Evolutionary conservation across 2,888 invertebrate species (phyloP), one percentile per base, ranked within the genome.

Genomic region (Andrena minutula): DNA sequence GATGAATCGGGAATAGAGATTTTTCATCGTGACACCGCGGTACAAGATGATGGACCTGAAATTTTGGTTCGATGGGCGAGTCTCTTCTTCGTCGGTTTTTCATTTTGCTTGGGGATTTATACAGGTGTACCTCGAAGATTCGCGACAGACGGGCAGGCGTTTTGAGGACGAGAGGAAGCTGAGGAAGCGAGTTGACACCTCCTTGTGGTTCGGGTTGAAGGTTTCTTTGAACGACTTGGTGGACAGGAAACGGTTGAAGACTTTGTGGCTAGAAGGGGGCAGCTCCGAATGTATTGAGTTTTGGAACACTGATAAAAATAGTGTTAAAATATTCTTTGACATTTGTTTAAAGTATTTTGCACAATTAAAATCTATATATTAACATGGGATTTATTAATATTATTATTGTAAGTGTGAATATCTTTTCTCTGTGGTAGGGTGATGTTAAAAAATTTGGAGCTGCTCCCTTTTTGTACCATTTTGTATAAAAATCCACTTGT

Each of bases 1-100:
- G 74, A 85, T 85, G 79, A 83, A 79, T 79, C 88, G 86, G 60
- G 85, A 74, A 73, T 72, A 64, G 75, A 47, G 66, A 87, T 78
- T 82, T 82, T 80, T 84, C 77, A 73, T 32, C 41, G 20, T n/a
- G 35, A 51, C 82, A 71, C 80, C 32, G 53, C 26, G 53, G 1
- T 51, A 8, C 16, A 2, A 20, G 53, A 53, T 20, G 20, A 8
- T 23, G 53, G 53, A 53, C 20, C 53, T 0, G 53, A 53, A 53
- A 53, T 53, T 53, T 53, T 1, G 56, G 23, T 4, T 12, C 23
- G 10, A 56, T 20, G 20, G 4, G 12, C 26, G 53, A 56, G 10
- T 26, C 20, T 2, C 20, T 20, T 2, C 8, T 6, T 7, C 51
- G 41, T 41, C 1, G 41, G 4, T 41, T 41, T 51, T 7, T 20